A percentile compares a stretch with the other conserved stretches of the same genome.
Evolutionary conservation across 2,888 invertebrate genomes (phyloP).

Genomic region (Halictus ligatus): DNA sequence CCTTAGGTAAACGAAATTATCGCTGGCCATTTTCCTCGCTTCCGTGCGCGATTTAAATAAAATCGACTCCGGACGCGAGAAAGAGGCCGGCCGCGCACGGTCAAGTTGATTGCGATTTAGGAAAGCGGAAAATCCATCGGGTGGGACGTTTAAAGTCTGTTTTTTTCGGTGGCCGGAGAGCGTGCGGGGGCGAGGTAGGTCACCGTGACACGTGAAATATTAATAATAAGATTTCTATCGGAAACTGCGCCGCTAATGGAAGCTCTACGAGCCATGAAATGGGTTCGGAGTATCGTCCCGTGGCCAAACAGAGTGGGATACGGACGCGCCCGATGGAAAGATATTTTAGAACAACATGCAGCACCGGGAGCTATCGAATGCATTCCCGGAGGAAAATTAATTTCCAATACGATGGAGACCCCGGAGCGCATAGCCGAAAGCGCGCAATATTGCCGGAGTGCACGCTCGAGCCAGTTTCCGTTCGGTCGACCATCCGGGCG

Average conservation of each 20-base stretch:
- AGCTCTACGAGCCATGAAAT: slow-evolving; percentile 8
- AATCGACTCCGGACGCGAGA: not conserved
- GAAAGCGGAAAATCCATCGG: slow-evolving; percentile 3
- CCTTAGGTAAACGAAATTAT: not conserved
- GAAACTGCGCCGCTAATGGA: slow-evolving; percentile 9
- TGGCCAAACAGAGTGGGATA: slow-evolving; percentile 7
- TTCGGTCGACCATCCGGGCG: not conserved
- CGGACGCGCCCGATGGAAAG: not conserved
- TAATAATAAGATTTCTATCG: slow-evolving; percentile 13
- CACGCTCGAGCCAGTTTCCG: slow-evolving; percentile 14
- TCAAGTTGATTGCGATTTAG: slow-evolving; percentile 1
- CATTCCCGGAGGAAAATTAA: slow-evolving; percentile 16
- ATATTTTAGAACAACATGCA: slow-evolving; percentile 23
- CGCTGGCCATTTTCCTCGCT: not conserved
- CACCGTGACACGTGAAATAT: not conserved
- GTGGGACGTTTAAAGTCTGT: not conserved
- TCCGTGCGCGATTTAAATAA: not conserved
- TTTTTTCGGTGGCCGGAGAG: not conserved
- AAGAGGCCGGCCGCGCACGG: not conserved
- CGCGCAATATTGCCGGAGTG: slow-evolving; percentile 18
- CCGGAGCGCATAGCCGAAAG: slow-evolving; percentile 21
- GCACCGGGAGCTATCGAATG: slow-evolving; percentile 16
- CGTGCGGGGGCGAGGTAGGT: not conserved
- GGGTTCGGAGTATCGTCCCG: not conserved
- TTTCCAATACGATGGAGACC: slow-evolving; percentile 17